phyloP scores from a whole-genome alignment of 2,113 vertebrate genomes.

The Alces alces region DNA sequence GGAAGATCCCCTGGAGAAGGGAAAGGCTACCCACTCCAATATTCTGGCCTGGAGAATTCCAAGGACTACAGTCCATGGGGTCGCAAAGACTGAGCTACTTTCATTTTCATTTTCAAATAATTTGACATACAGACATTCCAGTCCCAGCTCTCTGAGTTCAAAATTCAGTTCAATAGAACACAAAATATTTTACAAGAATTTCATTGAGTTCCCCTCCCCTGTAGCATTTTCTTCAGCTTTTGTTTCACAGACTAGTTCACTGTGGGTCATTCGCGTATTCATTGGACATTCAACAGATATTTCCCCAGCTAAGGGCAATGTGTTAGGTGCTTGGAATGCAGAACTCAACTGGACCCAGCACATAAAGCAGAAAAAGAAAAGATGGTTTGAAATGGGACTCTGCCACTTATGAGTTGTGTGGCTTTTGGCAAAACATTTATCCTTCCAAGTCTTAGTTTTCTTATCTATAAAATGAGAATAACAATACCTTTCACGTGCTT shows the following conservation, averaged over 20 bases:
- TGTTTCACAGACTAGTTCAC: neutral
- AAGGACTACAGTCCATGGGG: neutral
- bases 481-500: neutral
- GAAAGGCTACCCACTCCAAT: neutral
- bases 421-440: neutral
- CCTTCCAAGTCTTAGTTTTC: neutral
- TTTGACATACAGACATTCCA: neutral
- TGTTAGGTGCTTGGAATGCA: neutral
- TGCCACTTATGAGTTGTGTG: neutral
- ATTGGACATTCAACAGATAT: neutral
- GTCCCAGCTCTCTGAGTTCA: neutral
- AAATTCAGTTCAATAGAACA: neutral
- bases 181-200: neutral
- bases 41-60: neutral
- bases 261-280: neutral
- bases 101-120: neutral
- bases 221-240: neutral
- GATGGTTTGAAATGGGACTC: neutral
- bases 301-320: neutral
- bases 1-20: neutral
- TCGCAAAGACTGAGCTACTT: neutral
- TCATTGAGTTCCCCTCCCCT: neutral
- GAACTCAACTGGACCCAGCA: neutral
- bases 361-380: neutral
- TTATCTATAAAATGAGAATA: neutral